Evolutionary conservation across 1,140 invertebrate species (phyloP).

Genomic region (Drosophila busckii): DNA sequence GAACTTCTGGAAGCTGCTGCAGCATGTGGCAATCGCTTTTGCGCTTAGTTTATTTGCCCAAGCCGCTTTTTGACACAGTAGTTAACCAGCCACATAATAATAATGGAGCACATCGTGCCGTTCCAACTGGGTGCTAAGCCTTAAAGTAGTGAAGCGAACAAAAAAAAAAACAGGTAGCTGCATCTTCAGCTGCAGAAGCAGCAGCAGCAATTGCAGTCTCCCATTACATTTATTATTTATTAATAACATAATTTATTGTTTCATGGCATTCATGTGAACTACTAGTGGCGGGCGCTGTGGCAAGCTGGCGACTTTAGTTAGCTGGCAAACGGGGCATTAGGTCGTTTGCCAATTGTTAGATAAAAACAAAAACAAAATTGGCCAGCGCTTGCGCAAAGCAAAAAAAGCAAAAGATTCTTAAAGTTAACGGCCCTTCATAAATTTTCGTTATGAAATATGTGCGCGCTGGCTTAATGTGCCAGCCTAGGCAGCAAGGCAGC

Average conservation of each 20-base stretch:
- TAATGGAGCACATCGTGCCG: conserved; percentile 44
- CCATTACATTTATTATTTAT: conserved; percentile 79
- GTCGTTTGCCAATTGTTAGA: conserved; percentile 73
- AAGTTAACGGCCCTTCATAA: conserved; percentile 76
- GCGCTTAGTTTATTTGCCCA: conserved; percentile 59
- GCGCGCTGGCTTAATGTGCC: conserved; percentile 67
- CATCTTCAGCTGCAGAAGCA: conserved; percentile 14
- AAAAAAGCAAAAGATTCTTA: conserved; percentile 75
- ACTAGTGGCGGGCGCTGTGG: conserved; percentile 7
- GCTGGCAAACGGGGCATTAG: conserved; percentile 70
- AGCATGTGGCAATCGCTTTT: conserved; percentile 14
- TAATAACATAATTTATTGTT: conserved; percentile 79
- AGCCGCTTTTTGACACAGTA: conserved; percentile 63
- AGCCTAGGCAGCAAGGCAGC: conserved; percentile 12
- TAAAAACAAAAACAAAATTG: conserved; percentile 75
- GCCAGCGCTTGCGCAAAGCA: conserved; percentile 47
- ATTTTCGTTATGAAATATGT: conserved; percentile 77
- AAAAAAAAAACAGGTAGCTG: conserved; percentile 62
- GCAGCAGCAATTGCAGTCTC: conserved; percentile 54
- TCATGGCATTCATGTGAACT: conserved; percentile 78
- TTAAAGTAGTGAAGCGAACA: not conserved
- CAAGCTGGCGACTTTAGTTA: conserved; percentile 26
- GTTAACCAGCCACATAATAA: conserved; percentile 56
- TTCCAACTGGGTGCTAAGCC: not conserved
- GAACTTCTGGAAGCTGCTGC: too few species aligned